Base-by-base conservation (phyloP, 2,888 invertebrate species). In the Gnatocerus cornutus region DNA sequence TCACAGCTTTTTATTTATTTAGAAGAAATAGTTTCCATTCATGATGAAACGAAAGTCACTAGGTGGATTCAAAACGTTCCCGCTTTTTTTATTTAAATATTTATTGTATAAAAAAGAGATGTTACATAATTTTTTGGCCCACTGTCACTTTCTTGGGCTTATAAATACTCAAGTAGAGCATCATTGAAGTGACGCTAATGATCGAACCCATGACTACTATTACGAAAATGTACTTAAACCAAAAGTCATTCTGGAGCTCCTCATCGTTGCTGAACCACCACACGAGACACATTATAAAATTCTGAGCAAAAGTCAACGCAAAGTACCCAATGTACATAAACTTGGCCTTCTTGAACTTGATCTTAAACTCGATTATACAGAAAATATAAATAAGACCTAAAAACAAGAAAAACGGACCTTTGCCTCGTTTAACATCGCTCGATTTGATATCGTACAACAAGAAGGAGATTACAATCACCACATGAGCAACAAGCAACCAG, bases 341-440 rank as follows among this genome's bases (percentile, higher is more conserved):
- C 3, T 90, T 89, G 13, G 92, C 89, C 78, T 91, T 90, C 73
- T 90, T 90, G 81, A 94, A 94, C 82, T 91, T 90, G 63, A 93
- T 89, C 81, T 93, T 91, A 77, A 94, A 93, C 84, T 94, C 94
- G 79, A 94, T 90, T 46, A 93, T 86, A 78, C 92, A 91, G 81
- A 93, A 91, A 62, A 93, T 87, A 79, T 92, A 94, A 71, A 94
- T 87, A 74, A 92, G 89, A 9, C 92, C 91, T 12, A 94, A 87
- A 80, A 93, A 90, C 70, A 93, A 79, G 78, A 91, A 91, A 82
- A 92, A 93, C 1, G 87, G 81, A 0, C 79, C 80, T 77, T 84
- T 85, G 0, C 78, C 77, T 48, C 81, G 73, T 58, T 80, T 78
- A 3, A 84, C 78, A 12, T 88, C 87, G 74, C 89, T 85, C 37